These are phyloP conservation scores for Macrosoma leucophasiata DNA, from an alignment of 2,888 invertebrate species.

Conservation along the genomic window DNA sequence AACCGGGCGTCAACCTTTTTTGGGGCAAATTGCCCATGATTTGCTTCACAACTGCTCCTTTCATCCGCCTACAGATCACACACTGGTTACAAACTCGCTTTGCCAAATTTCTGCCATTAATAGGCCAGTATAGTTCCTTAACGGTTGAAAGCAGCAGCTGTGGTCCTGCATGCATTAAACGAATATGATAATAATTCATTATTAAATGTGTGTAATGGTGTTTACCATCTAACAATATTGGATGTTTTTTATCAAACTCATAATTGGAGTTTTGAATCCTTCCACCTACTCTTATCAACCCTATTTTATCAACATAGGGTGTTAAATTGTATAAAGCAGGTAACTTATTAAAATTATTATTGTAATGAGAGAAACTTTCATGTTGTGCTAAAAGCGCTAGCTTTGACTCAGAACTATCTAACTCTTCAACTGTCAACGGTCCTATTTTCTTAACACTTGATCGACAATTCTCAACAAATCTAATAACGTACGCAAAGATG, in stretches of 20 bases:
- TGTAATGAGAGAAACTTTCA: constrained; percentile 1
- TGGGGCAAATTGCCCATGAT: constrained; percentile 3
- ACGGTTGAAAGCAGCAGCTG: neutral
- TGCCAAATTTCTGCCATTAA: neutral
- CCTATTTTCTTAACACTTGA: neutral
- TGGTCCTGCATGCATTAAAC: constrained; percentile 2
- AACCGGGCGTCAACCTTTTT: neutral
- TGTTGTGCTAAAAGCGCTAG: constrained; percentile 1
- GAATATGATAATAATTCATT: constrained; percentile 1
- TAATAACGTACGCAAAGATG: neutral
- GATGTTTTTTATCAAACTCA: constrained; percentile 1
- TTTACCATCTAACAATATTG: constrained; percentile 1
- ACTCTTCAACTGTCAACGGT: constrained; percentile 2
- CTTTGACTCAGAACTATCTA: neutral
- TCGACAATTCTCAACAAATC: constrained; percentile 1
- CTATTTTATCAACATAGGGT: neutral
- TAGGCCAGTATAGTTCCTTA: neutral
- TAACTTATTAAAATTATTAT: constrained; percentile 2
- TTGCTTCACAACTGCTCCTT: constrained; percentile 2
- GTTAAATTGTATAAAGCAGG: constrained; percentile 2
- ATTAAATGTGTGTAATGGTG: constrained; percentile 1
- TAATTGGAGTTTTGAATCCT: constrained; percentile 1
- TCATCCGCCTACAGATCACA: constrained; percentile 3
- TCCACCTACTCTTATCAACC: neutral
- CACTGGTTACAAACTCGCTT: neutral